phyloP scores from a whole-genome alignment of 2,888 invertebrate species.

The Erynnis tages region DNA sequence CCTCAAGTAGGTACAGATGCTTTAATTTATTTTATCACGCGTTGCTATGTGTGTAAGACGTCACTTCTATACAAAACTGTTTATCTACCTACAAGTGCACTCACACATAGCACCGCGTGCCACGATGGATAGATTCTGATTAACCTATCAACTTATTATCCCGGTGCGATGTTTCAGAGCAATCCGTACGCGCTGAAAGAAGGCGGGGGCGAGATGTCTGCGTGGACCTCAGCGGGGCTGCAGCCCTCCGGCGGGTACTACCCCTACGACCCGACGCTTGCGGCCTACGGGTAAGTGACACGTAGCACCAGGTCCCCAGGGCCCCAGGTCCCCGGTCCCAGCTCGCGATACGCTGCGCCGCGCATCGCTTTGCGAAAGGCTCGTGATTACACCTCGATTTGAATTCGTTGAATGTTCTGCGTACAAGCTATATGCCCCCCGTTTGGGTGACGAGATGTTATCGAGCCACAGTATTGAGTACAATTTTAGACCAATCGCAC shows the following conservation, averaged over 20 bases:
- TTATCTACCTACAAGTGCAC: too few species aligned
- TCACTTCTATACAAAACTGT: too few species aligned
- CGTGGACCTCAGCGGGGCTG: conserved; percentile 94
- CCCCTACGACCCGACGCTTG: conserved; percentile 95
- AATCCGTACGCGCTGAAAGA: conserved; percentile 95
- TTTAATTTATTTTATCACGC: too few species aligned
- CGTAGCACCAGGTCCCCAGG: conserved; percentile 44
- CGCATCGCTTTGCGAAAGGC: conserved; percentile 78
- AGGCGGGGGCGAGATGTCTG: conserved; percentile 93
- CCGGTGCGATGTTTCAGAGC: conserved; percentile 84
- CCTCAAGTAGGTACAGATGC: too few species aligned
- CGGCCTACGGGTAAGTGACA: conserved; percentile 94
- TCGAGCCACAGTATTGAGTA: conserved; percentile 49
- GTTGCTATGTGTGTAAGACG: too few species aligned
- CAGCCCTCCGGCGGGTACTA: conserved; percentile 96
- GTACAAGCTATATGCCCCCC: conserved; percentile 46
- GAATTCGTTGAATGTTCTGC: conserved; percentile 51
- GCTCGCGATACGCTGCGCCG: conserved; percentile 64
- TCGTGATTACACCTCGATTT: conserved; percentile 71
- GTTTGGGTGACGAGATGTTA: conserved; percentile 36
- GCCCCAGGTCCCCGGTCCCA: conserved; percentile 51
- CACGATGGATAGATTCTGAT: too few species aligned
- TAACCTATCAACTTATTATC: conserved; percentile 7
- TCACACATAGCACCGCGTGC: too few species aligned
- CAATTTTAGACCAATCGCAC: neutral